phyloP scores from a whole-genome alignment of 2,113 vertebrate genomes.

The Glaucomys volans region DNA sequence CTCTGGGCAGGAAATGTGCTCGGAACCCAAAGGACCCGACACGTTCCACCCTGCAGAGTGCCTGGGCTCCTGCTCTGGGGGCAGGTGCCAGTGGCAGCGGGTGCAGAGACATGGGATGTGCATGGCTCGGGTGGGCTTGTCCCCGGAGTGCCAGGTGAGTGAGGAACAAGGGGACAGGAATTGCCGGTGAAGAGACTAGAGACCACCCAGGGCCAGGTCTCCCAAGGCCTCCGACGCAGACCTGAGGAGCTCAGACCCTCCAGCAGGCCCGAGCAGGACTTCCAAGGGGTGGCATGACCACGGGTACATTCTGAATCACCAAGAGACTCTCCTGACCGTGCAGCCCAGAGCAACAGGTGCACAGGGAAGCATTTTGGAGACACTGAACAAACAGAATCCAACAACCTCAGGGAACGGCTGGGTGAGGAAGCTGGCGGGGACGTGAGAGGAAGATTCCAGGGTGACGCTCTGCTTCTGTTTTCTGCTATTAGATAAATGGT shows the following conservation, averaged over 20 bases:
- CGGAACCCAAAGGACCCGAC: not conserved
- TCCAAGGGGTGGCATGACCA: not conserved
- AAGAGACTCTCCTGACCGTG: not conserved
- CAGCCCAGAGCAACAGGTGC: not conserved
- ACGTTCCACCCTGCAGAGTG: rapidly evolving
- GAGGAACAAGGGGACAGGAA: not conserved
- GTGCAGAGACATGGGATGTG: not conserved
- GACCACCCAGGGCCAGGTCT: not conserved
- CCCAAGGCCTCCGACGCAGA: not conserved
- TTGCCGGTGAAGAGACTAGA: not conserved
- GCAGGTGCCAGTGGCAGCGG: not conserved
- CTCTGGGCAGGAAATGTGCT: not conserved
- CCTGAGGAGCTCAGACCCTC: not conserved
- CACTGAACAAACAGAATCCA: not conserved
- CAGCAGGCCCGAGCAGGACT: not conserved
- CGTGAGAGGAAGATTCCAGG: rapidly evolving
- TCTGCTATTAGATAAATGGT: not conserved
- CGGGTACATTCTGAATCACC: rapidly evolving
- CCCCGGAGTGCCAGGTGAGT: not conserved
- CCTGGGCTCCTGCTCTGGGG: not conserved
- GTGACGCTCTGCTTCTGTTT: not conserved
- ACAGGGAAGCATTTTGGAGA: not conserved
- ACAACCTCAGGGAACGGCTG: not conserved
- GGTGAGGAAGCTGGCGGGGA: not conserved
- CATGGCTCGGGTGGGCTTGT: not conserved